A percentile compares a stretch with the other conserved stretches of the same genome.
These are phyloP conservation scores for Eristalis intricaria DNA, from an alignment of 2,888 invertebrate species.

Conservation along the genomic window DNA sequence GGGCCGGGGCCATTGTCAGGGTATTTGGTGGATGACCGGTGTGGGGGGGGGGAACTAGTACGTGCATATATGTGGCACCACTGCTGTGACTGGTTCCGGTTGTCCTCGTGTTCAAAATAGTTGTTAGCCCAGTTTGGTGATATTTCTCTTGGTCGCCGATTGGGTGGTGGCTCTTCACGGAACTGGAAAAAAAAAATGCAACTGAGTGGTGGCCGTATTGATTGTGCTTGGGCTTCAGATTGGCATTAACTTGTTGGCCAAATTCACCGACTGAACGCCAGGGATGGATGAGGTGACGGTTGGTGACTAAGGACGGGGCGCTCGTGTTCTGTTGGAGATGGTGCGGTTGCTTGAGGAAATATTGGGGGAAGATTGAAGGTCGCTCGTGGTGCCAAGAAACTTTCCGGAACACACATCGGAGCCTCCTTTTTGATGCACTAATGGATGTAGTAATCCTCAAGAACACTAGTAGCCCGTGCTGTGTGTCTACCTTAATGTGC, in stretches of 20 bases:
- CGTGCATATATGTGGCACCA: neutral
- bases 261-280: neutral
- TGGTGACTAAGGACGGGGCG: neutral
- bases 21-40: neutral
- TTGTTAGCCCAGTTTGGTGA: slow-evolving; percentile 70
- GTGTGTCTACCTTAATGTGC: no score
- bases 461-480: no score
- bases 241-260: slow-evolving; percentile 54
- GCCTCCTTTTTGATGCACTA: no score
- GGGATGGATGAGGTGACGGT: neutral
- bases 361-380: no score
- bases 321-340: no score
- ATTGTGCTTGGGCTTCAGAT: slow-evolving; percentile 17
- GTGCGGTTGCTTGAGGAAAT: no score
- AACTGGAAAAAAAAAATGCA: neutral
- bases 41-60: neutral
- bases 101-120: slow-evolving; percentile 60
- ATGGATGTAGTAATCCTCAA: no score
- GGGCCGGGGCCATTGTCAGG: slow-evolving; percentile 3
- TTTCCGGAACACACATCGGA: no score
- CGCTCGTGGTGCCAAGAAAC: no score
- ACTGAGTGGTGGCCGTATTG: neutral
- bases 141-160: slow-evolving; percentile 34
- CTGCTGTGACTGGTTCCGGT: slow-evolving; percentile 51
- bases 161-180: neutral